These are phyloP conservation scores for Drosophila affinis DNA, from an alignment of 2,888 invertebrate species.

Conservation along the genomic window DNA sequence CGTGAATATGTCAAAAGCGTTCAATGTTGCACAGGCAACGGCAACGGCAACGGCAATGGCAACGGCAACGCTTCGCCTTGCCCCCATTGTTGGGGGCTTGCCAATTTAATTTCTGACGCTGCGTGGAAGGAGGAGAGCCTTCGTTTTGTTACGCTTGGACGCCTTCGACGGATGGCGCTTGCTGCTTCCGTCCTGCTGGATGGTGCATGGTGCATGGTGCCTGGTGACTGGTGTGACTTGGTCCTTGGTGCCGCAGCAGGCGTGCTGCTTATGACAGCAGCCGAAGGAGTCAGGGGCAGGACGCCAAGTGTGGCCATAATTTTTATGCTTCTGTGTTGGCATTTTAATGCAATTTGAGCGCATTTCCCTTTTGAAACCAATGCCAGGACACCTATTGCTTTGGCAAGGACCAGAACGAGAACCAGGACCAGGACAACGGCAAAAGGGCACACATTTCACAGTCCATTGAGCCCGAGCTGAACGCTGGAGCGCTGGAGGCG, in stretches of 20 bases:
- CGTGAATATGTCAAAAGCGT: constrained; percentile 77
- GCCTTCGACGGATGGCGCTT: constrained; percentile 65
- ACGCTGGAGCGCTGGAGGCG: constrained; percentile 34
- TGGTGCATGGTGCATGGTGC: constrained; percentile 15
- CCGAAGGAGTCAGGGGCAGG: constrained; percentile 31
- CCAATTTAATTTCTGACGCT: constrained; percentile 82
- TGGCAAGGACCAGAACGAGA: constrained; percentile 62
- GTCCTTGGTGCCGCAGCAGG: constrained; percentile 58
- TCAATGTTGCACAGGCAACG: constrained; percentile 70
- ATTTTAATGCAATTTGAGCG: constrained; percentile 79
- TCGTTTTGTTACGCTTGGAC: constrained; percentile 78
- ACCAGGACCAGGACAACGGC: constrained; percentile 20
- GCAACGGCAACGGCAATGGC: no score
- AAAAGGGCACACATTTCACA: constrained; percentile 75
- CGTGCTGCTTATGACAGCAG: constrained; percentile 73
- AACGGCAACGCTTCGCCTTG: constrained; percentile 32
- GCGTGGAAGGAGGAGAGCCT: constrained; percentile 59
- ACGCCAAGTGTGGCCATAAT: constrained; percentile 75
- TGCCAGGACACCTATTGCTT: constrained; percentile 80
- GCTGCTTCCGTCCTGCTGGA: constrained; percentile 16
- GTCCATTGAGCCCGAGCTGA: constrained; percentile 68
- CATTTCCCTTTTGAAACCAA: constrained; percentile 79
- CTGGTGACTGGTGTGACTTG: constrained; percentile 11
- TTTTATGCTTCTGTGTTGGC: constrained; percentile 78
- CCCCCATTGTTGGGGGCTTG: constrained; percentile 75